These are phyloP conservation scores for Orthonychiurus folsomi DNA, from an alignment of 2,888 invertebrate genomes.

Conservation along the genomic window DNA sequence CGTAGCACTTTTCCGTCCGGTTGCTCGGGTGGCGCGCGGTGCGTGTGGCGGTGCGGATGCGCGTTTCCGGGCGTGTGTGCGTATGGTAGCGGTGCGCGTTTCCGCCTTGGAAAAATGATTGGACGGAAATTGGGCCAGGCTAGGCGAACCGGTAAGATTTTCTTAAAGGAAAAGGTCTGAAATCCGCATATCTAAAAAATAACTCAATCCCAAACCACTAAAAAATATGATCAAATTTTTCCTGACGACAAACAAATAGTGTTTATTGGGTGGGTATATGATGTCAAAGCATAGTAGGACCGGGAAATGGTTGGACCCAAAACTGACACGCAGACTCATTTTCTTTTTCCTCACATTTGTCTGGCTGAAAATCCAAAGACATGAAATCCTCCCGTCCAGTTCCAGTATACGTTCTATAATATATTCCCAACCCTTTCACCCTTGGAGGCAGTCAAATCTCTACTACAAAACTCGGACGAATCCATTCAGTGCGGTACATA, in stretches of 20 bases:
- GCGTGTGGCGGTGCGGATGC: too few species aligned
- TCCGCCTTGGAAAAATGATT: background rate
- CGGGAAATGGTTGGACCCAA: too few species aligned
- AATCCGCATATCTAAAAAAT: background rate
- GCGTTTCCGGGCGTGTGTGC: too few species aligned
- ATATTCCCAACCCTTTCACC: background rate
- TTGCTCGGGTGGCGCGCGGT: too few species aligned
- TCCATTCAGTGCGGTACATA: background rate
- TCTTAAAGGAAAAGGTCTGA: too few species aligned
- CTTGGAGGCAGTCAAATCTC: background rate
- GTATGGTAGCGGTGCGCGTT: too few species aligned
- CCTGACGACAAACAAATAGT: background rate
- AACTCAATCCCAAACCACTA: background rate
- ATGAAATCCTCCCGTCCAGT: background rate
- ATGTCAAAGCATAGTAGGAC: background rate
- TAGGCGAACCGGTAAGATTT: background rate
- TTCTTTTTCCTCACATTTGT: background rate
- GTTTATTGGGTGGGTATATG: background rate
- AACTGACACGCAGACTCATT: background rate
- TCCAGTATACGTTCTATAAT: background rate
- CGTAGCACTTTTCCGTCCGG: too few species aligned
- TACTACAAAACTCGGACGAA: background rate
- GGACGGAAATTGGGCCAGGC: background rate
- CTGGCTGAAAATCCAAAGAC: too few species aligned
- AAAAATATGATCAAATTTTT: background rate